phyloP scores from a whole-genome alignment of 2,797 vertebrate genomes.

The Epinephelus awoara region DNA sequence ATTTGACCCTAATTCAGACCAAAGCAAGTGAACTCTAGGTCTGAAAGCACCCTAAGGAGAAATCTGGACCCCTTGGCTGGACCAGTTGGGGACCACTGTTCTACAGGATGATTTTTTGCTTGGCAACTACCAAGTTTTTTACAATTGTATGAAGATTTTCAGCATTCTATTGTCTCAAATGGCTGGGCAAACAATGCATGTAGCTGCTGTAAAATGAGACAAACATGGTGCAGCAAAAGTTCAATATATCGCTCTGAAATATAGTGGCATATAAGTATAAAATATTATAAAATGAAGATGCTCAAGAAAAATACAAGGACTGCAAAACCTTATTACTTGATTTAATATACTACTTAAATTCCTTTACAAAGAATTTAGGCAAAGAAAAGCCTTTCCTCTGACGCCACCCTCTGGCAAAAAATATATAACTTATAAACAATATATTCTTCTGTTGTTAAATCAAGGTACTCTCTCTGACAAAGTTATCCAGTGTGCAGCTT shows the following conservation, averaged over 20 bases:
- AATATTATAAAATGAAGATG: background rate
- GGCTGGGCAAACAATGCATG: too few species aligned
- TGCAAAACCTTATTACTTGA: too few species aligned
- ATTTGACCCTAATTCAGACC: too few species aligned
- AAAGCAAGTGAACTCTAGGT: too few species aligned
- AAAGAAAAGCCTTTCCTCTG: background rate
- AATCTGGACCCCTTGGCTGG: too few species aligned
- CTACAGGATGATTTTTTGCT: too few species aligned
- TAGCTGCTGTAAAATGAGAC: background rate
- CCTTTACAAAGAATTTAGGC: too few species aligned
- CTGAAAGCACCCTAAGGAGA: too few species aligned
- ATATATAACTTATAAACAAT: background rate
- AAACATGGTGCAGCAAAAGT: background rate
- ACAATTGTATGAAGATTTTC: too few species aligned
- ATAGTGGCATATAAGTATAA: background rate
- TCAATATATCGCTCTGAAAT: background rate
- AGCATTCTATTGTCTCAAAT: too few species aligned
- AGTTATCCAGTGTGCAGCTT: background rate
- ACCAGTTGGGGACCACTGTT: too few species aligned
- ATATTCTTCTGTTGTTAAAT: background rate
- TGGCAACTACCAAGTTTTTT: background rate
- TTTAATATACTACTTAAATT: background rate
- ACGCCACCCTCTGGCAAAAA: constrained; percentile 4
- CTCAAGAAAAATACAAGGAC: background rate
- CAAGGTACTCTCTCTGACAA: background rate